Conservation (phyloP, 2,888 invertebrate genomes). For the Trissonchulus latispiculum region DNA sequence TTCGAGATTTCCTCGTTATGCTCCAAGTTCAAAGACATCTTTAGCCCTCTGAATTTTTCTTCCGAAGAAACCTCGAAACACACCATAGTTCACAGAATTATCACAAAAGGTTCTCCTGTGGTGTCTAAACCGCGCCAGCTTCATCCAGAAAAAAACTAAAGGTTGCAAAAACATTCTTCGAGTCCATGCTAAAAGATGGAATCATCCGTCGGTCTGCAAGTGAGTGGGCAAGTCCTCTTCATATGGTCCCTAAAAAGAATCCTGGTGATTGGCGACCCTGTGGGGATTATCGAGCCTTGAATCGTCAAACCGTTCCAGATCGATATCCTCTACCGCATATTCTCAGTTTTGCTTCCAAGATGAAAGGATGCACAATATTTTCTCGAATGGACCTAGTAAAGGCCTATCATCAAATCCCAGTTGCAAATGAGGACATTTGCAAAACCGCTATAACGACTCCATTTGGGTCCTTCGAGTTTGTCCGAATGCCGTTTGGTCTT, state of each 20-base stretch:
- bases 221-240: not conserved
- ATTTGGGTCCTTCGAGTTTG: constrained; percentile 8
- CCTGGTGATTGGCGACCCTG: constrained; percentile 14
- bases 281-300: constrained; percentile 7
- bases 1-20: not conserved
- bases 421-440: not conserved
- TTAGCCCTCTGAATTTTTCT: not conserved
- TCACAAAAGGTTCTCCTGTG: not conserved
- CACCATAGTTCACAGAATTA: not conserved
- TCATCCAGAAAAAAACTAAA: not conserved
- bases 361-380: constrained; percentile 1
- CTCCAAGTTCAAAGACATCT: not conserved
- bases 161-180: not conserved
- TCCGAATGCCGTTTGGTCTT: constrained; percentile 16
- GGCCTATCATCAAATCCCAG: constrained; percentile 16
- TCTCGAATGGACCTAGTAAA: constrained; percentile 3
- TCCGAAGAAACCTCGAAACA: not conserved
- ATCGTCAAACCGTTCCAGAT: not conserved
- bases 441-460: constrained; percentile 12
- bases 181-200: not conserved
- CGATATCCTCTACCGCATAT: constrained; percentile 13
- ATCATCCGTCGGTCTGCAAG: not conserved
- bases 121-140: not conserved
- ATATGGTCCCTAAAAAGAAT: not conserved
- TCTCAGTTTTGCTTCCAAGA: not conserved